Conservation (phyloP, 2,797 vertebrate genomes). For the Enteromius fasciolatus region DNA sequence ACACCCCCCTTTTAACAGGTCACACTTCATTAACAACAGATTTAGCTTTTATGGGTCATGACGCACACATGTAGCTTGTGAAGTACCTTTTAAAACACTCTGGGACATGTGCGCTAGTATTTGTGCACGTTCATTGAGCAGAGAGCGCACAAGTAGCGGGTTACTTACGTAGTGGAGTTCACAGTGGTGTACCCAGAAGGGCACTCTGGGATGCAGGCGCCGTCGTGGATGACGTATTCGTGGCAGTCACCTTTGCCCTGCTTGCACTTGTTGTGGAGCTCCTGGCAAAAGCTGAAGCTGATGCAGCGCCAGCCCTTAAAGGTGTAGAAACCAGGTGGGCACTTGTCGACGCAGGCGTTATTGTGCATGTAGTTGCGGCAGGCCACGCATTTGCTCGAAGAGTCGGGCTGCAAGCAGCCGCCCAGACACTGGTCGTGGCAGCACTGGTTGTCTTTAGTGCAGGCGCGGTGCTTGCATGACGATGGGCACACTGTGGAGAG, state of each 20-base stretch:
- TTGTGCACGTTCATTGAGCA: neutral
- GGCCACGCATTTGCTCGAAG: conserved; percentile 82
- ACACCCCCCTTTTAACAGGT: neutral
- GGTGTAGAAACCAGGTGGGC: conserved; percentile 82
- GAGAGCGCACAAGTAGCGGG: neutral
- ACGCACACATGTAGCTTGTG: neutral
- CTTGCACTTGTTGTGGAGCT: conserved; percentile 86
- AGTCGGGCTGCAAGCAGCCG: conserved; percentile 81
- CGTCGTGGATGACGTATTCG: conserved; percentile 89
- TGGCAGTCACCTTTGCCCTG: conserved; percentile 77
- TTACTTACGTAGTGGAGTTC: conserved; percentile 91
- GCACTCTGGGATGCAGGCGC: conserved; percentile 89
- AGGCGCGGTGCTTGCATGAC: conserved; percentile 88
- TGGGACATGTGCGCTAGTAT: neutral
- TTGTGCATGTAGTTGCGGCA: conserved; percentile 86
- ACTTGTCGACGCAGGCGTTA: conserved; percentile 82
- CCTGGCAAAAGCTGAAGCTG: conserved; percentile 87
- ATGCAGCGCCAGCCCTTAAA: conserved; percentile 94
- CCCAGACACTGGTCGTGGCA: conserved; percentile 93
- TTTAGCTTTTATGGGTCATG: neutral
- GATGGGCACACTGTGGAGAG: conserved; percentile 85
- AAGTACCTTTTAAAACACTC: conserved; percentile 14
- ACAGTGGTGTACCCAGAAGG: conserved; percentile 93
- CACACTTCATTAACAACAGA: neutral
- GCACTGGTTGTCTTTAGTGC: conserved; percentile 84